Evolutionary conservation across 1,140 invertebrate genomes (phyloP), one percentile per base, ranked within the genome.

Genomic region (Diachasmimorpha longicaudata): DNA sequence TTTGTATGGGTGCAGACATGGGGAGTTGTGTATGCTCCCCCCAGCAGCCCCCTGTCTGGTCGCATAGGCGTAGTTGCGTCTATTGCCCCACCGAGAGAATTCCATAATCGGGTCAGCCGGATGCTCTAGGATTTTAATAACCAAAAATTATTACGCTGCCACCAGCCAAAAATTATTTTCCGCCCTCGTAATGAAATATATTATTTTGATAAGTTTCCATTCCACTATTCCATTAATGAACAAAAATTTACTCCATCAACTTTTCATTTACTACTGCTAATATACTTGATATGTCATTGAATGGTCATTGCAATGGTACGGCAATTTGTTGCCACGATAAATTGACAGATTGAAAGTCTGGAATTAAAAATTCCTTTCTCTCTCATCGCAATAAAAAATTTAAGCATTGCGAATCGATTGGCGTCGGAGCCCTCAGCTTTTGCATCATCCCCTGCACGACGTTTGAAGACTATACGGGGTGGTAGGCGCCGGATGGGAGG

Each of bases 1-100:
- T 46, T 80, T 84, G 85, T 83, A 81, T 83, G 79, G 75, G 85
- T 86, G 85, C 84, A 87, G 85, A 87, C 86, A 85, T 84, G 81
- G 85, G 84, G 82, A 52, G 16, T n/a, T n/a, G n/a, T 52, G 14
- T 82, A 31, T 31, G 31, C 9, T 31, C 39, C 31, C 66, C 66
- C 66, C 25, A 16, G n/a, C 42, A 36, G 25, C 84, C 84, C 85
- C 81, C 79, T 79, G 85, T 86, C 85, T 86, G 81, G 81, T 23
- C 81, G 81, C 82, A 87, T 84, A 82, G 84, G 83, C 84, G 85
- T 85, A 85, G 77, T 80, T 67, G 77, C 79, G 79, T 77, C 74
- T 75, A 75, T 48, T 25, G 9, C 37, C 23, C 81, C 37, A 70
- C 36, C 66, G 79, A 78, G 83, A 83, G 31, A 44, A 25, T 37